Conservation (phyloP, 2,113 vertebrate genomes). For the Peucedramus taeniatus region DNA sequence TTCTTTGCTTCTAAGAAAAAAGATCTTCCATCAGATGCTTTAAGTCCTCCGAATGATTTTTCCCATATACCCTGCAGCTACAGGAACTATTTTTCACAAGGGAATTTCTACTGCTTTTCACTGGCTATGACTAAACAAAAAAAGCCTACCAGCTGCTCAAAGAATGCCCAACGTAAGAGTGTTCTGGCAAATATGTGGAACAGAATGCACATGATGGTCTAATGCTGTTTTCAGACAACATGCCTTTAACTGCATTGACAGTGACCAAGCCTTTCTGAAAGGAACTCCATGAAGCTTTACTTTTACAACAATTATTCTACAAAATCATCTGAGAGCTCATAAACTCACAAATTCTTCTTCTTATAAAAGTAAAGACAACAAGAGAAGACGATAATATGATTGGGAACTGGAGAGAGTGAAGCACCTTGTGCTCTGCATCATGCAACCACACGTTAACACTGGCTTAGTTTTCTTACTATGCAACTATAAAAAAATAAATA, state of each 20-base stretch:
- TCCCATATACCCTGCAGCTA: neutral
- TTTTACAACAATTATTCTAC: neutral
- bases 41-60: neutral
- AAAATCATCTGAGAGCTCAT: neutral
- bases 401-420: neutral
- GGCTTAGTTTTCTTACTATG: neutral
- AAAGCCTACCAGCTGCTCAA: neutral
- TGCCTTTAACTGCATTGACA: neutral
- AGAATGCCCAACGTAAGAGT: neutral
- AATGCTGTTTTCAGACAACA: neutral
- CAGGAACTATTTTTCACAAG: neutral
- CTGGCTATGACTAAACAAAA: neutral
- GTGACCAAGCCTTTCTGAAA: neutral
- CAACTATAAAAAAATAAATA: neutral
- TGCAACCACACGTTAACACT: neutral
- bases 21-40: neutral
- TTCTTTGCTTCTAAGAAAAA: neutral
- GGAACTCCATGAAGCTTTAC: neutral
- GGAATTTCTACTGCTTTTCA: neutral
- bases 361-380: neutral
- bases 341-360: neutral
- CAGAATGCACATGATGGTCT: neutral
- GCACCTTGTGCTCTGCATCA: neutral
- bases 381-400: neutral
- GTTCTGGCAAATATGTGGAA: neutral